phyloP scores from a whole-genome alignment of 1,140 invertebrate genomes.

The Argopecten irradians region DNA sequence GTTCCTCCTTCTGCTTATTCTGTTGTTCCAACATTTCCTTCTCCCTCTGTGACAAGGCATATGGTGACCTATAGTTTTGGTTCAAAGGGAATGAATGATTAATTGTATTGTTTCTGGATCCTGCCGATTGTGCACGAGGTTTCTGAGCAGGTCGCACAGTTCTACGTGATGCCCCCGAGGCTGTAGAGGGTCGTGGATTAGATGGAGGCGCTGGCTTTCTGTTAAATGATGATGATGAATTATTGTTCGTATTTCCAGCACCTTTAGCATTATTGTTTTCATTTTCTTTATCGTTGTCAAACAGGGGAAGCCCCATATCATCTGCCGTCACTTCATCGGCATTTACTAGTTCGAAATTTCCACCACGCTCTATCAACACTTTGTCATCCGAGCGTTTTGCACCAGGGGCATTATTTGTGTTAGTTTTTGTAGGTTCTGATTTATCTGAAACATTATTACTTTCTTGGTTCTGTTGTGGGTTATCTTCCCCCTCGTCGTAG shows the following conservation, averaged over 20 bases:
- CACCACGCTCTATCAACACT: constrained; percentile 72
- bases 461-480: constrained; percentile 48
- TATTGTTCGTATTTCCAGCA: constrained; percentile 9
- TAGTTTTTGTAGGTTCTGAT: constrained; percentile 46
- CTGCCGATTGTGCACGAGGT: constrained; percentile 53
- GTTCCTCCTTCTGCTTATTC: constrained; percentile 55
- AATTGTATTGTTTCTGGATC: not conserved
- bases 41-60: constrained; percentile 65
- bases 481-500: constrained; percentile 63
- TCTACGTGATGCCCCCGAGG: constrained; percentile 42
- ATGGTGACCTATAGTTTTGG: constrained; percentile 69
- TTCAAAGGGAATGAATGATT: constrained; percentile 47
- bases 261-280: constrained; percentile 44
- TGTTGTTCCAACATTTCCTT: constrained; percentile 58
- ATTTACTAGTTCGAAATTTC: constrained; percentile 71
- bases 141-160: constrained; percentile 46
- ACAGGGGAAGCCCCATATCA: constrained; percentile 46
- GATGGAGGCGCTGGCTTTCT: constrained; percentile 62
- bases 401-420: constrained; percentile 32
- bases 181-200: constrained; percentile 62
- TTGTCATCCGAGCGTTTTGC: constrained; percentile 47
- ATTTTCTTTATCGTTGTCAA: constrained; percentile 40
- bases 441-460: constrained; percentile 43
- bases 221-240: constrained; percentile 31
- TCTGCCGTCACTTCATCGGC: constrained; percentile 67